These are phyloP conservation scores for Condylostylus longicornis DNA, from an alignment of 1,140 invertebrate genomes.

Conservation along the genomic window DNA sequence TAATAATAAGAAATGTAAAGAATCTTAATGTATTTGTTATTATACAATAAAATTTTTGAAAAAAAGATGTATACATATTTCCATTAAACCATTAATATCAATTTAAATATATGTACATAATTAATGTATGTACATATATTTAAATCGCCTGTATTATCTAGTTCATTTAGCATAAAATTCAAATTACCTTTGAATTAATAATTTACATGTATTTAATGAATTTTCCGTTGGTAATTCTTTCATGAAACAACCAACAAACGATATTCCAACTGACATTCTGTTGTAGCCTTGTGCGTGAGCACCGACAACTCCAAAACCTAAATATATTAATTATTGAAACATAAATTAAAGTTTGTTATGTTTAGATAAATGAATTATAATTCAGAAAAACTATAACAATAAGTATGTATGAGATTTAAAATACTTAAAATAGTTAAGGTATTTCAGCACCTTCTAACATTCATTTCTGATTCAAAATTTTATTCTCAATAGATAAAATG, in stretches of 20 bases:
- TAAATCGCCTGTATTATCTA: background rate
- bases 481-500: background rate
- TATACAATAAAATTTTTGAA: background rate
- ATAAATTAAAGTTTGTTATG: no score
- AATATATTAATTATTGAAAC: conserved; percentile 12
- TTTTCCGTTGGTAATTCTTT: conserved; percentile 24
- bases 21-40: no score
- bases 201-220: conserved; percentile 25
- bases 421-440: conserved; percentile 13
- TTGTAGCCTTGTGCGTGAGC: conserved; percentile 52
- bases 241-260: conserved; percentile 46
- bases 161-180: no score
- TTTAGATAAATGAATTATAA: no score
- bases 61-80: background rate
- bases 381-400: no score
- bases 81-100: no score
- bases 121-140: background rate
- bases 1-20: no score
- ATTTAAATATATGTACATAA: no score
- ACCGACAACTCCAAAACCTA: conserved; percentile 46
- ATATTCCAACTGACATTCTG: conserved; percentile 41
- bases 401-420: conserved; percentile 35
- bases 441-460: background rate
- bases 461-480: background rate
- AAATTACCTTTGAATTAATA: conserved; percentile 21